These are phyloP conservation scores for Macaca mulatta DNA, from an alignment of 2,113 vertebrate genomes.

Conservation along the genomic window DNA sequence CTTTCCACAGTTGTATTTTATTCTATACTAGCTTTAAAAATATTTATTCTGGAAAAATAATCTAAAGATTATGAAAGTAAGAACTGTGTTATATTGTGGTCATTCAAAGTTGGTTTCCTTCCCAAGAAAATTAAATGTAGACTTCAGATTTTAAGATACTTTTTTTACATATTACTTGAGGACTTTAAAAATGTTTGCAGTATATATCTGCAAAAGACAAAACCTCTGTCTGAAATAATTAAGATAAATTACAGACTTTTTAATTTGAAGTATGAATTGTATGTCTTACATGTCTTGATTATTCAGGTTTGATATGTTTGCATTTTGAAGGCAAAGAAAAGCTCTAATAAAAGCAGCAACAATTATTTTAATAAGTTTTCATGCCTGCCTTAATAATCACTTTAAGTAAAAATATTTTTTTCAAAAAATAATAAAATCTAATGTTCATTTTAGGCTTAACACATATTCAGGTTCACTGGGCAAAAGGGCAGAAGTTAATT, in stretches of 20 bases:
- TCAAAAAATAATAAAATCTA: constrained; percentile 25
- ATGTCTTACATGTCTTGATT: constrained; percentile 2
- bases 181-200: background rate
- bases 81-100: background rate
- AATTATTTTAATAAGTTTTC: constrained; percentile 43
- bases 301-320: constrained; percentile 35
- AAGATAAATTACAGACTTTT: background rate
- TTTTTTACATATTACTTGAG: background rate
- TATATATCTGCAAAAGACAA: background rate
- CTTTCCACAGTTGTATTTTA: background rate
- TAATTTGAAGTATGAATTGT: constrained; percentile 22
- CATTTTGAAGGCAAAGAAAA: background rate
- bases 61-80: background rate
- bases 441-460: background rate
- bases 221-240: constrained; percentile 15
- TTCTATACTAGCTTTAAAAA: background rate
- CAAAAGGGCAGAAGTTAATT: constrained; percentile 23
- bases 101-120: background rate
- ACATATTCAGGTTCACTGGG: background rate
- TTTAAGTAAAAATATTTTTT: constrained; percentile 37
- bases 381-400: background rate
- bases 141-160: background rate
- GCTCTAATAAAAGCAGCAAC: background rate
- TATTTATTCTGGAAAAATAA: background rate
- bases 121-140: background rate